Base-by-base conservation (phyloP, 2,888 invertebrate genomes). In the Amiota mariae region DNA sequence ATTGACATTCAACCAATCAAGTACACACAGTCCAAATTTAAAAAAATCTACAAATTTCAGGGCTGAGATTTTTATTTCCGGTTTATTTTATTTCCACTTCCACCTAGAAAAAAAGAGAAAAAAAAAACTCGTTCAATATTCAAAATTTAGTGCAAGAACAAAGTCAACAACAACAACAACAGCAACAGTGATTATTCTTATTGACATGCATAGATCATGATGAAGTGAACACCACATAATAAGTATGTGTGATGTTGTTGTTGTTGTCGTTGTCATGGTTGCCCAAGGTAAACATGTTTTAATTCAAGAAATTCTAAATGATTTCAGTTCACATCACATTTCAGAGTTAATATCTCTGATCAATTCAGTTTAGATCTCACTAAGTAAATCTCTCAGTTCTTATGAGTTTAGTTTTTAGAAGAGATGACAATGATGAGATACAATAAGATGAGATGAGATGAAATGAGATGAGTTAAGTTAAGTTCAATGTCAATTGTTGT, bases 221-320 rank as follows among this genome's bases (percentile, higher is more conserved):
- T 8, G 24, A 24, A 24, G 24, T 57, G 57, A 24, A 57, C 71
- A 72, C 56, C n/a, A n/a, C n/a, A n/a, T n/a, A 59, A 63, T 36
- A 24, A 63, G 3, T 51, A 67, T 67, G 20, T 57, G n/a, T 57
- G 15, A 73, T 74, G 74, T 73, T 80, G 72, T 66, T 70, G 74
- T 70, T 74, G 74, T 73, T 80, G 72, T 66, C 57, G 74, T 70
- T 72, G 78, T 24, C 24, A 24, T 24, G 24, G 24, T 81, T 85
- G 84, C 80, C 82, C 86, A 83, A 83, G 83, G 86, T 85, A 83
- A 83, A 85, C 83, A 78, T 82, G 83, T 83, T 75, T 82, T 76
- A 20, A 54, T 10, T 61, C n/a, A 84, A 81, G 80, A 81, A 81
- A 85, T 83, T 83, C 82, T 83, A 84, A 72, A 61, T 63, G 63